Evolutionary conservation across 2,797 vertebrate species (phyloP), one percentile per base, ranked within the genome.

Genomic region (Odontamblyopus lacepedii): DNA sequence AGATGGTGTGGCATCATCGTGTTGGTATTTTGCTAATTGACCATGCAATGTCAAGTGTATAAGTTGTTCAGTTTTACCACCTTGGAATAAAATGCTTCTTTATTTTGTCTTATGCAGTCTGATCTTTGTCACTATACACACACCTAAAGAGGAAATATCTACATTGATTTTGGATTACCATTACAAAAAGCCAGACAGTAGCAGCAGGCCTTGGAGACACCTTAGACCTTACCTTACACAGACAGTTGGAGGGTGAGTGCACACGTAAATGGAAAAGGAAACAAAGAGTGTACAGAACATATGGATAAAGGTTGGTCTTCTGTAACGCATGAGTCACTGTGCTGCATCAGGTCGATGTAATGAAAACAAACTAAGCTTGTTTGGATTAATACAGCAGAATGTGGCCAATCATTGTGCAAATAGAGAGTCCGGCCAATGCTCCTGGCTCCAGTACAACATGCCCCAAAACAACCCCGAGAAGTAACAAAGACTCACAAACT

Each of bases 341-440:
- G 16, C 48, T 67, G 65, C 23, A 29, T 63, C 65, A 56, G 29
- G 27, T 67, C 65, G 16, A 53, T 68, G 19, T 23, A 68, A 68
- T 68, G 50, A 56, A 68, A 68, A 56, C 66, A 67, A 53, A 67
- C 48, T 29, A 32, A 67, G 66, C 66, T 30, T 35, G 66, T 67
- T 67, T 53, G 50, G 29, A 55, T 67, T 67, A 67, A 55, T 56
- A 55, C 50, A 19, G 65, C 44, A 19, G 44, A 27, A 48, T 51
- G n/a, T 66, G 65, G 19, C 27, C 48, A 51, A 27, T 50, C 48
- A 27, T n/a, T 63, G 62, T 44, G 35, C 38, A 63, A 63, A 63
- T 23, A 63, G 61, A 62, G 18, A 63, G 32, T 23, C 35, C 44
- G 15, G 63, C 63, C 63, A 65, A 65, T 48, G 41, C 26, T 27